Evolutionary conservation across 2,888 invertebrate genomes (phyloP).

Genomic region (Cheilosia urbana): DNA sequence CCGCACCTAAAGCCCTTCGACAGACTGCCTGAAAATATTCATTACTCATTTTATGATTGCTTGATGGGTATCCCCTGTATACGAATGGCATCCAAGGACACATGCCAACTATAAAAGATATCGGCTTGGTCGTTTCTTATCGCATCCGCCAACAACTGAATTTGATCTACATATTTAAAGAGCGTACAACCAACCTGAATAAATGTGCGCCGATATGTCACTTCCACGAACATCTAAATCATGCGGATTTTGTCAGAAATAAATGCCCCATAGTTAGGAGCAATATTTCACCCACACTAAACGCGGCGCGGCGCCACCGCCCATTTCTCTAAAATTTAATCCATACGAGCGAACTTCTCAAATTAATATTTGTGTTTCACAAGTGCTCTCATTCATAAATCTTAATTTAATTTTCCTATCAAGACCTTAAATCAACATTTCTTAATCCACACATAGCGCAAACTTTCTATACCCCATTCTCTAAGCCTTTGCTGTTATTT

Average conservation of each 20-base stretch:
- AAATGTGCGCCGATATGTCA: neutral
- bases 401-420: conserved; percentile 75
- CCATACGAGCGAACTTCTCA: conserved; percentile 57
- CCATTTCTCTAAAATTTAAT: conserved; percentile 50
- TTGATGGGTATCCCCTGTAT: too few species aligned
- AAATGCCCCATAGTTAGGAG: conserved; percentile 7
- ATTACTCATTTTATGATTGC: too few species aligned
- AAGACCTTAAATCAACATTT: conserved; percentile 75
- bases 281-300: neutral
- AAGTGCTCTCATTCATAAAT: conserved; percentile 72
- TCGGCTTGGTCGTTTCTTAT: too few species aligned
- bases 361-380: conserved; percentile 73
- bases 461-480: conserved; percentile 38
- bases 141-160: too few species aligned
- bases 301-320: neutral
- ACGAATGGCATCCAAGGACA: too few species aligned
- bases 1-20: too few species aligned
- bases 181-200: neutral
- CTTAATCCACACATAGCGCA: conserved; percentile 65
- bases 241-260: conserved; percentile 17
- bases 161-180: too few species aligned
- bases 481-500: conserved; percentile 61
- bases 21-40: too few species aligned
- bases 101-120: too few species aligned
- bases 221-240: conserved; percentile 15